Percentiles rank a stretch among this genome's conserved stretches.
These are phyloP conservation scores for Parelbella ahira DNA, from an alignment of 2,888 invertebrate species.

Conservation along the genomic window DNA sequence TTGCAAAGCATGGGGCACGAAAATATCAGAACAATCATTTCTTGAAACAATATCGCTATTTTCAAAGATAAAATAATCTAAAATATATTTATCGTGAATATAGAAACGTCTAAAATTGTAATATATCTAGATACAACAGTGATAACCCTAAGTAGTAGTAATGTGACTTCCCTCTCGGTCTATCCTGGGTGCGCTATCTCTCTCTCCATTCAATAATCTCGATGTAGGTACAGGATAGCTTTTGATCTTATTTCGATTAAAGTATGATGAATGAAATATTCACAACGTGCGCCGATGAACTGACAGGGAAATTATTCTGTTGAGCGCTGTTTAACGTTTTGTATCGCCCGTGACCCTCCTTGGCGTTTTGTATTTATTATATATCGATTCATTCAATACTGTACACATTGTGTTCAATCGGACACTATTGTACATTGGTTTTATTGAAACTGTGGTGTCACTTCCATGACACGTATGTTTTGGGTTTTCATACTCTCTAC, in stretches of 20 bases:
- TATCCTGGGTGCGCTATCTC: conserved; percentile 34
- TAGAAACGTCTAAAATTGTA: too few species aligned
- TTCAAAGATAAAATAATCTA: too few species aligned
- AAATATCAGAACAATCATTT: too few species aligned
- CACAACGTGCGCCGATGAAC: conserved; percentile 45
- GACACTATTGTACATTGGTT: too few species aligned
- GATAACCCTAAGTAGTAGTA: conserved; percentile 34
- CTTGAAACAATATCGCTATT: too few species aligned
- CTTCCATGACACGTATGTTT: too few species aligned
- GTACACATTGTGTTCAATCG: too few species aligned
- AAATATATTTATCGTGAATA: too few species aligned
- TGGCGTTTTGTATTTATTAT: conserved; percentile 19
- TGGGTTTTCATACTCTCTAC: too few species aligned
- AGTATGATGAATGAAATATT: conserved; percentile 62
- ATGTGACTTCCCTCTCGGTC: conserved; percentile 40
- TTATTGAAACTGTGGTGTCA: too few species aligned
- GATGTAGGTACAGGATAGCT: conserved; percentile 43
- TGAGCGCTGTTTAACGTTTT: conserved; percentile 38
- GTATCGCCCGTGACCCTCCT: conserved; percentile 27
- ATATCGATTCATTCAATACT: conserved; percentile 22
- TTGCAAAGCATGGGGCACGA: too few species aligned
- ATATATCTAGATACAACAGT: too few species aligned
- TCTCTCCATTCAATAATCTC: conserved; percentile 55
- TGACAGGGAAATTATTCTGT: conserved; percentile 44
- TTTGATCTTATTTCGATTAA: conserved; percentile 61